Percentiles rank a stretch among this genome's conserved stretches.
Evolutionary conservation across 2,888 invertebrate species (phyloP).

Genomic region (Horisme vitalbata): DNA sequence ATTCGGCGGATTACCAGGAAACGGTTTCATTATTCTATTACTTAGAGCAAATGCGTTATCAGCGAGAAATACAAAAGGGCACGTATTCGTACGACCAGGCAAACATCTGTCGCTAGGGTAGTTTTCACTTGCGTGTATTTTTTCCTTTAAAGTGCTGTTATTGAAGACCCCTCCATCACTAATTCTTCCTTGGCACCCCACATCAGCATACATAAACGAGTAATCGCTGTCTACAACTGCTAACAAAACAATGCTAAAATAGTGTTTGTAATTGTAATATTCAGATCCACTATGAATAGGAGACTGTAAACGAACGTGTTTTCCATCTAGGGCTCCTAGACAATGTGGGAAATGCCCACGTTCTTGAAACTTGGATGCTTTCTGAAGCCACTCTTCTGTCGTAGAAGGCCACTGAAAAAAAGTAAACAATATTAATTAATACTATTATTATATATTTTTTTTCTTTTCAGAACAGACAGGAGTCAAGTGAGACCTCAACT

Average conservation of each 20-base stretch:
- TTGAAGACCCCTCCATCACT: constrained; percentile 26
- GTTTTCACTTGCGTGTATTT: constrained; percentile 14
- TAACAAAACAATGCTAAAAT: constrained; percentile 28
- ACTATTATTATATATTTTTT: constrained; percentile 12
- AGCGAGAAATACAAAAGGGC: constrained; percentile 30
- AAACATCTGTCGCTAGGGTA: constrained; percentile 18
- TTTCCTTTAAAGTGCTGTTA: constrained; percentile 22
- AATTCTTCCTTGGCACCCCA: constrained; percentile 29
- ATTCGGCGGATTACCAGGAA: constrained; percentile 17
- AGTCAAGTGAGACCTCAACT: constrained; percentile 11
- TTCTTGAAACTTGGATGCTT: constrained; percentile 13
- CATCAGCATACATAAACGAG: constrained; percentile 27
- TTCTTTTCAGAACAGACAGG: constrained; percentile 9
- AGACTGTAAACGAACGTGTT: constrained; percentile 21
- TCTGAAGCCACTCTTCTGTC: constrained; percentile 14
- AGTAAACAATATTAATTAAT: constrained; percentile 8
- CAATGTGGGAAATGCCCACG: constrained; percentile 15
- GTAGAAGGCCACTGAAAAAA: constrained; percentile 11
- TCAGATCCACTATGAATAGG: constrained; percentile 19
- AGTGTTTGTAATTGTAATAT: constrained; percentile 26
- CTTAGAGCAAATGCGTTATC: constrained; percentile 33
- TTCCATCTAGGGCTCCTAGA: constrained; percentile 17
- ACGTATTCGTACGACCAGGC: constrained; percentile 10
- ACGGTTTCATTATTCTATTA: constrained; percentile 30
- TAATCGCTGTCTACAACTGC: constrained; percentile 30